Evolutionary conservation across 2,888 invertebrate species (phyloP).

Genomic region (Marasmarcha lunaedactyla): DNA sequence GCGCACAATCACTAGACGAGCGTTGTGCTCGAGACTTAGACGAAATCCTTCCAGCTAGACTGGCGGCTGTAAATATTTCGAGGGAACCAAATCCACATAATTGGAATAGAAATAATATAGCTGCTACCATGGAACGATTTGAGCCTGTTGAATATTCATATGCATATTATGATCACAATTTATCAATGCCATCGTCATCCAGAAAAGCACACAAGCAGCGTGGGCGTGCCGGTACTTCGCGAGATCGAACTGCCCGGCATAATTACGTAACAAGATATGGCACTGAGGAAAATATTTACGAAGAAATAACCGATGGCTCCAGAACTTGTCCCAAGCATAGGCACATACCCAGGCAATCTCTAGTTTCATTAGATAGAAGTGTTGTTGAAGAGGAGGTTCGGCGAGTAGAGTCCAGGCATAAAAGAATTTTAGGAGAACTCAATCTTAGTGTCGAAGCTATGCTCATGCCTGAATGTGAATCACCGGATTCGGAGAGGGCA

Average conservation of each 20-base stretch:
- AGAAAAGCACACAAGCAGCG: slow-evolving; percentile 55
- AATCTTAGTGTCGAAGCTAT: slow-evolving; percentile 91
- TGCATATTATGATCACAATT: slow-evolving; percentile 83
- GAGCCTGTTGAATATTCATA: slow-evolving; percentile 84
- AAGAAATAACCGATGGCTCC: slow-evolving; percentile 79
- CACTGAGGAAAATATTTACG: slow-evolving; percentile 87
- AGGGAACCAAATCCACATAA: slow-evolving; percentile 58
- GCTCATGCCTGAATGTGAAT: slow-evolving; percentile 85
- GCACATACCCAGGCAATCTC: slow-evolving; percentile 67
- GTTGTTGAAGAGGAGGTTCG: slow-evolving; percentile 87
- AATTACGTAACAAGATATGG: slow-evolving; percentile 84
- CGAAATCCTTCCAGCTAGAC: slow-evolving; percentile 60
- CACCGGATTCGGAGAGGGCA: slow-evolving; percentile 73
- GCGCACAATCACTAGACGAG: slow-evolving; percentile 58
- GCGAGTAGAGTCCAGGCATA: slow-evolving; percentile 85
- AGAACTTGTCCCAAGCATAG: slow-evolving; percentile 63
- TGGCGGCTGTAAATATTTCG: slow-evolving; percentile 58
- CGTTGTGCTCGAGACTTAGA: slow-evolving; percentile 60
- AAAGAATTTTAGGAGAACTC: slow-evolving; percentile 84
- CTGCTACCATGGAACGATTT: slow-evolving; percentile 75
- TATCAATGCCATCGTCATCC: slow-evolving; percentile 72
- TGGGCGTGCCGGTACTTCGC: slow-evolving; percentile 49
- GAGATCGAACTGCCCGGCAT: slow-evolving; percentile 67
- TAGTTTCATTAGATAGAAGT: slow-evolving; percentile 76
- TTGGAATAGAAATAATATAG: slow-evolving; percentile 74